Percentiles rank a stretch among this genome's conserved stretches.
These are phyloP conservation scores for Laupala kohalensis DNA, from an alignment of 1,140 invertebrate species.

Conservation along the genomic window DNA sequence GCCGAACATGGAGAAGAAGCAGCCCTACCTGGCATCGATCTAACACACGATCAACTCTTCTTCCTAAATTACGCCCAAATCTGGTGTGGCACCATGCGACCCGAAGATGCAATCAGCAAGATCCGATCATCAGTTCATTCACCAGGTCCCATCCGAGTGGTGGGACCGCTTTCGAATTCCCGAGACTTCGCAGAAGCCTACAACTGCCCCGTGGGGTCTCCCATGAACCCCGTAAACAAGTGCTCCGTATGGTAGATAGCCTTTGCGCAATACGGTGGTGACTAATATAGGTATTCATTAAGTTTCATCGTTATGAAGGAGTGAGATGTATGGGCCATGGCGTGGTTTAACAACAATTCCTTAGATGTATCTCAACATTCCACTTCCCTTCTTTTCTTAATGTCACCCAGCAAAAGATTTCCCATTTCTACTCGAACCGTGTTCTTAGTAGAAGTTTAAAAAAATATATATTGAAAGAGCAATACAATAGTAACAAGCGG, in stretches of 20 bases:
- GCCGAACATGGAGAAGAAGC: slow-evolving; percentile 52
- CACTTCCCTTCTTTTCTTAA: no score
- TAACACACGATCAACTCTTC: slow-evolving; percentile 77
- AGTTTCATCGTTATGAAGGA: no score
- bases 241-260: slow-evolving; percentile 75
- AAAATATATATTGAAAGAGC: no score
- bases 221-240: slow-evolving; percentile 84
- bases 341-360: no score
- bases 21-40: slow-evolving; percentile 60
- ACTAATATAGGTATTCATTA: no score
- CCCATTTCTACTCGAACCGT: no score
- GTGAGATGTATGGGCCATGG: no score
- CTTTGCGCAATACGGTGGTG: no score
- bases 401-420: no score
- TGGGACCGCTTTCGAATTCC: slow-evolving; percentile 86
- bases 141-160: slow-evolving; percentile 80
- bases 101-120: slow-evolving; percentile 88
- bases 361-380: no score
- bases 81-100: slow-evolving; percentile 94
- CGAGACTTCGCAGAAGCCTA: slow-evolving; percentile 78
- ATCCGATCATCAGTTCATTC: slow-evolving; percentile 90
- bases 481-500: no score
- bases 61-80: slow-evolving; percentile 87
- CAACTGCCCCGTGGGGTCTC: slow-evolving; percentile 58
- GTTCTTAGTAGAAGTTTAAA: no score